These are phyloP conservation scores for Zapus hudsonius DNA, from an alignment of 2,113 vertebrate species.

Conservation along the genomic window DNA sequence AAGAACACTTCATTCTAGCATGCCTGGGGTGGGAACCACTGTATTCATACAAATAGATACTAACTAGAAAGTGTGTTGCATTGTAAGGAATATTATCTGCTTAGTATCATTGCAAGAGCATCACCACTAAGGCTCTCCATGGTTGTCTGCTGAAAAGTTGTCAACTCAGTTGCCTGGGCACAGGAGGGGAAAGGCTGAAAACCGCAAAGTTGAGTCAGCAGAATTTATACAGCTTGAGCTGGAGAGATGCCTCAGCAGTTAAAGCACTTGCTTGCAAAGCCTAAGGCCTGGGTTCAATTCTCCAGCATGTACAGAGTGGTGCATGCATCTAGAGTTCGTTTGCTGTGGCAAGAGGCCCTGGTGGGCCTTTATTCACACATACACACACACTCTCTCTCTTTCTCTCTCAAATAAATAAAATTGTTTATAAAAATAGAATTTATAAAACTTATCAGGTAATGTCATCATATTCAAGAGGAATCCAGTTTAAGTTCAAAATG, in stretches of 20 bases:
- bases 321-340: too few species aligned
- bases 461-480: not conserved
- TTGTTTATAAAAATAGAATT: too few species aligned
- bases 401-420: too few species aligned
- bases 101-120: not conserved
- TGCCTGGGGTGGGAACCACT: not conserved
- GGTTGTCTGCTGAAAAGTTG: not conserved
- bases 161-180: not conserved
- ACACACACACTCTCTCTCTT: too few species aligned
- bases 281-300: too few species aligned
- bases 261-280: too few species aligned
- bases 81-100: not conserved
- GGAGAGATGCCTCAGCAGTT: too few species aligned
- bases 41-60: not conserved
- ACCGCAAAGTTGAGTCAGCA: not conserved
- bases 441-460: not conserved
- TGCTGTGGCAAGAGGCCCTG: too few species aligned
- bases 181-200: not conserved
- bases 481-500: not conserved
- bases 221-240: not conserved
- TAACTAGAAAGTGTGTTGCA: not conserved
- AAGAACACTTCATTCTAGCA: too few species aligned
- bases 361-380: too few species aligned
- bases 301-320: too few species aligned
- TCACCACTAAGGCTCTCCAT: not conserved